Evolutionary conservation across 2,113 vertebrate genomes (phyloP).

Genomic region (Potamarius usumacintae): DNA sequence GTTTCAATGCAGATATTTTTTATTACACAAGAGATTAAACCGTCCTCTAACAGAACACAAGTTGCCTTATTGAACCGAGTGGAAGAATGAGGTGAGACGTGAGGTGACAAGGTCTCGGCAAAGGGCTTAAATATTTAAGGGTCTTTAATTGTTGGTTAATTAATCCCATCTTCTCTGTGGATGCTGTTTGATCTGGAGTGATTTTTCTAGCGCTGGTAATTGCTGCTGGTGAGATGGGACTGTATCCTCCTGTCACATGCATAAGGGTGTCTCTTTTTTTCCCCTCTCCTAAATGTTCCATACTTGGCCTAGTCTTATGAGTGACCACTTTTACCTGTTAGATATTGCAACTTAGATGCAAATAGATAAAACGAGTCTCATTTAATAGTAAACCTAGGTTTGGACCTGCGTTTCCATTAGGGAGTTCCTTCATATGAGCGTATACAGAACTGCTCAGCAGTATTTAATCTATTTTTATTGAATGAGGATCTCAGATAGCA

Average conservation of each 20-base stretch:
- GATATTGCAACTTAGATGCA: neutral
- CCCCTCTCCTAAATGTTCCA: slow-evolving; percentile 28
- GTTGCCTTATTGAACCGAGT: slow-evolving; percentile 22
- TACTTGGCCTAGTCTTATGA: slow-evolving; percentile 29
- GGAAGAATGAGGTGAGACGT: slow-evolving; percentile 24
- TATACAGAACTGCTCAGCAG: neutral
- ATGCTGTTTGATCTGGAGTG: slow-evolving; percentile 45
- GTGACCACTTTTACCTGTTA: neutral
- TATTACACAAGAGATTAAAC: neutral
- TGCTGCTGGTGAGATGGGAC: slow-evolving; percentile 42
- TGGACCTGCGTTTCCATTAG: neutral
- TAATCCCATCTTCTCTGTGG: slow-evolving; percentile 40
- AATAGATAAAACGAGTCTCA: neutral
- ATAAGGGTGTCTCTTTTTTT: neutral
- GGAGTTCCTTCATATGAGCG: neutral
- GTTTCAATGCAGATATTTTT: neutral
- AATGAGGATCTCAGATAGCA: neutral
- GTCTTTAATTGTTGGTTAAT: slow-evolving; percentile 50
- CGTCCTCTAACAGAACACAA: neutral
- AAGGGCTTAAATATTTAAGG: slow-evolving; percentile 39
- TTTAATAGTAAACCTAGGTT: neutral
- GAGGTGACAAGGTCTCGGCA: slow-evolving; percentile 36
- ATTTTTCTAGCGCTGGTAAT: slow-evolving; percentile 42
- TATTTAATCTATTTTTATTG: neutral
- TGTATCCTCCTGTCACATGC: slow-evolving; percentile 17